Evolutionary conservation across 2,797 vertebrate species (phyloP).

Genomic region (Onychomys leucogaster): DNA sequence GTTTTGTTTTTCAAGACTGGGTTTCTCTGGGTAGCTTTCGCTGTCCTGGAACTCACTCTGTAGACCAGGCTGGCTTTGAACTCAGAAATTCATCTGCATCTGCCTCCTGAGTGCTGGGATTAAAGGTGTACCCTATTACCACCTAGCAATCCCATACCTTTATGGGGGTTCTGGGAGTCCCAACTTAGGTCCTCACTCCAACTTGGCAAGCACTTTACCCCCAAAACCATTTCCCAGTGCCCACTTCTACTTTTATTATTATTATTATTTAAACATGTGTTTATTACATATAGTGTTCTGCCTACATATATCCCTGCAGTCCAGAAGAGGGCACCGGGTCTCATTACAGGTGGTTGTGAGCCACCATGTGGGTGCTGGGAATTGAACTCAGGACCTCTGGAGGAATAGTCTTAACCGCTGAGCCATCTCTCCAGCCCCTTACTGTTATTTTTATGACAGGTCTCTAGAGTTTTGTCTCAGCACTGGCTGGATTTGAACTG

Average conservation of each 20-base stretch:
- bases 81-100: not conserved
- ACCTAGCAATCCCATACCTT: not conserved
- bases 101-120: not conserved
- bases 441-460: not conserved
- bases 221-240: not conserved
- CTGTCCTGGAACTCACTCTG: not conserved
- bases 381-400: too few species aligned
- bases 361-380: too few species aligned
- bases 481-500: not conserved
- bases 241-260: not conserved
- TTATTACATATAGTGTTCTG: too few species aligned
- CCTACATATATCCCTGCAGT: too few species aligned
- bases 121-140: too few species aligned
- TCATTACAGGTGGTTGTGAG: too few species aligned
- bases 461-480: not conserved
- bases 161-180: not conserved
- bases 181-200: not conserved
- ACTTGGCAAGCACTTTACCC: not conserved
- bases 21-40: not conserved
- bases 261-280: too few species aligned
- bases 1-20: not conserved
- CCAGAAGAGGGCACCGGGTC: too few species aligned
- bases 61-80: not conserved
- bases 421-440: too few species aligned
- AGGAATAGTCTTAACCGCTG: too few species aligned